Evolutionary conservation across 2,888 invertebrate genomes (phyloP).

Genomic region (Phalera bucephala): DNA sequence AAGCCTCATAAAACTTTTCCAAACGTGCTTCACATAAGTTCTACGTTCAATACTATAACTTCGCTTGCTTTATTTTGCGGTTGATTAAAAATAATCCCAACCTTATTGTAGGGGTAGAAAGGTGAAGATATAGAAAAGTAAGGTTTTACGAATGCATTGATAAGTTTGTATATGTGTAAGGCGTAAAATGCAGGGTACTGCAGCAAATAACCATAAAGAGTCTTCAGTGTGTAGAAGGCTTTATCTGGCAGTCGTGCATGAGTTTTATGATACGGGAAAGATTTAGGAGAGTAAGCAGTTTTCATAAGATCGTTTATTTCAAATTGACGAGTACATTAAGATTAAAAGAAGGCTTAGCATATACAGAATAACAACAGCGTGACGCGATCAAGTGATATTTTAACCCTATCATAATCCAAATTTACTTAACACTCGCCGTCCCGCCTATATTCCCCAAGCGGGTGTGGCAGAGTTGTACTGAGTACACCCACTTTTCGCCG

Average conservation of each 20-base stretch:
- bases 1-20: constrained; percentile 76
- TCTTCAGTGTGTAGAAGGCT: constrained; percentile 47
- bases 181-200: constrained; percentile 65
- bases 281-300: background rate
- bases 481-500: too few species aligned
- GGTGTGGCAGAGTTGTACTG: too few species aligned
- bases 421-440: too few species aligned
- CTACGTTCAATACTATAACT: constrained; percentile 65
- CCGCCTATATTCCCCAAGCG: too few species aligned
- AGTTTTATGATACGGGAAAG: constrained; percentile 35
- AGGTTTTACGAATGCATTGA: background rate
- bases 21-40: constrained; percentile 78
- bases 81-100: background rate
- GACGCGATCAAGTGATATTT: too few species aligned
- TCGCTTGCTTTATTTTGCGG: constrained; percentile 10
- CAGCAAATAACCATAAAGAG: constrained; percentile 64
- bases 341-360: too few species aligned
- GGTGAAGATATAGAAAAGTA: background rate
- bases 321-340: too few species aligned
- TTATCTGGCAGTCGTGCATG: constrained; percentile 44
- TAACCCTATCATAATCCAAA: too few species aligned
- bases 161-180: constrained; percentile 24
- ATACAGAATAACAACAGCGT: too few species aligned
- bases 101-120: background rate
- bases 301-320: too few species aligned